Evolutionary conservation across 2,888 invertebrate genomes (phyloP).

Genomic region (Oxystoma pomonae): DNA sequence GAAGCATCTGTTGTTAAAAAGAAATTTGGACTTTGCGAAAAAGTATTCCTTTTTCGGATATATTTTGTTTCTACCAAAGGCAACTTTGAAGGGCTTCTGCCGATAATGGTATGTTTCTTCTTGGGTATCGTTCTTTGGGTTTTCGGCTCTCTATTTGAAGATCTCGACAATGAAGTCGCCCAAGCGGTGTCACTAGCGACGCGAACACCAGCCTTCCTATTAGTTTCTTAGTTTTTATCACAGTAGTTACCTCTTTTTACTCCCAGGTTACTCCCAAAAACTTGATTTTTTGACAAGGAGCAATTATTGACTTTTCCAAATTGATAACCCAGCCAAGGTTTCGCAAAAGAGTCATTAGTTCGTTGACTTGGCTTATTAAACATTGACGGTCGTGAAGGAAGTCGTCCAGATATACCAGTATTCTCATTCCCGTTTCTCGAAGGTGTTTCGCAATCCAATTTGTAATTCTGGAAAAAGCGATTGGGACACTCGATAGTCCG

Average conservation of each 20-base stretch:
- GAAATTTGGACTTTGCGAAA: neutral
- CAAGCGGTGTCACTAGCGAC: constrained; percentile 4
- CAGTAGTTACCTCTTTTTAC: neutral
- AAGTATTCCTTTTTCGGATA: neutral
- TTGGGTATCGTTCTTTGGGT: neutral
- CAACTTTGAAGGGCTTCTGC: neutral
- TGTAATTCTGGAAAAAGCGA: constrained; percentile 24
- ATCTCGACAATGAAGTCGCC: constrained; percentile 1
- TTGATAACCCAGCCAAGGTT: constrained; percentile 13
- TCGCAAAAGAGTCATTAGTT: neutral
- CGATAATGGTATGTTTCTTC: neutral
- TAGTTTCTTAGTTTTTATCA: neutral
- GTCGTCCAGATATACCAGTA: constrained; percentile 31
- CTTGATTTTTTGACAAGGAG: neutral
- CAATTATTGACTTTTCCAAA: constrained; percentile 4
- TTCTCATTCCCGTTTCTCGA: constrained; percentile 19
- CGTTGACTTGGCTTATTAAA: neutral
- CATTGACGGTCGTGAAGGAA: neutral
- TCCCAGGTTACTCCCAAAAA: constrained; percentile 11
- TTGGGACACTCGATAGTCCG: constrained; percentile 23
- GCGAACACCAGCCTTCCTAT: constrained; percentile 8
- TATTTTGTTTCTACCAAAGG: neutral
- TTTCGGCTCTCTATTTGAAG: constrained; percentile 4
- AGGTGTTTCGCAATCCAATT: constrained; percentile 28
- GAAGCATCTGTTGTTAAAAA: neutral